Evolutionary conservation across 2,888 invertebrate species (phyloP).

Genomic region (Lithosia quadra): DNA sequence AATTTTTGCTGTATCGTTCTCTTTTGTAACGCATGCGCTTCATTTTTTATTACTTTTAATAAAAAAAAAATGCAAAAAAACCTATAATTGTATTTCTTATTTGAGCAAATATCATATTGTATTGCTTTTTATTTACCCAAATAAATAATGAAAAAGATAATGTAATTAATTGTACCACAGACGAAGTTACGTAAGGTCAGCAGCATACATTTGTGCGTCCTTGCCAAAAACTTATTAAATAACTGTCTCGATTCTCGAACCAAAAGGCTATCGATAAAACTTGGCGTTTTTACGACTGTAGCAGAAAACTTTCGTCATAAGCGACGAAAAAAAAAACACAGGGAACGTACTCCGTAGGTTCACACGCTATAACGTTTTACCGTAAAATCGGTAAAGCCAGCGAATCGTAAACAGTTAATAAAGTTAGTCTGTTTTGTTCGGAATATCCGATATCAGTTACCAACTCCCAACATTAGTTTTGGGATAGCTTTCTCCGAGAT

Average conservation of each 20-base stretch:
- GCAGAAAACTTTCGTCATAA: constrained; percentile 49
- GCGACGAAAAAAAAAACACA: constrained; percentile 46
- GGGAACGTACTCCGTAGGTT: constrained; percentile 35
- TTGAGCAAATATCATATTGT: too few relatives aligned
- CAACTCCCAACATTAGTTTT: constrained; percentile 12
- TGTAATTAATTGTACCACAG: not conserved
- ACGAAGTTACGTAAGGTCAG: not conserved
- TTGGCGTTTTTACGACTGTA: constrained; percentile 46
- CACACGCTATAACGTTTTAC: constrained; percentile 43
- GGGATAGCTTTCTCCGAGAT: constrained; percentile 2
- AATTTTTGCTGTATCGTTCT: too few relatives aligned
- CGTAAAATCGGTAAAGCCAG: constrained; percentile 25
- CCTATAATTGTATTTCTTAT: too few relatives aligned
- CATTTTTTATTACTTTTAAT: too few relatives aligned
- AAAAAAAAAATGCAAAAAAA: too few relatives aligned
- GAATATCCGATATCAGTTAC: constrained; percentile 20
- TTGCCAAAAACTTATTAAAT: constrained; percentile 16
- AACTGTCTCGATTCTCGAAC: constrained; percentile 12
- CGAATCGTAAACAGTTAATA: constrained; percentile 46
- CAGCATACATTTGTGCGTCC: not conserved
- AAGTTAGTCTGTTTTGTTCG: constrained; percentile 33
- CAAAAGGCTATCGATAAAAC: constrained; percentile 24
- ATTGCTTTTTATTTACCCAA: too few relatives aligned
- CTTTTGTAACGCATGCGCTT: too few relatives aligned
- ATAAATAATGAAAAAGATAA: too few relatives aligned